Base-by-base conservation (phyloP, 2,113 vertebrate genomes). In the Otocyon megalotis region DNA sequence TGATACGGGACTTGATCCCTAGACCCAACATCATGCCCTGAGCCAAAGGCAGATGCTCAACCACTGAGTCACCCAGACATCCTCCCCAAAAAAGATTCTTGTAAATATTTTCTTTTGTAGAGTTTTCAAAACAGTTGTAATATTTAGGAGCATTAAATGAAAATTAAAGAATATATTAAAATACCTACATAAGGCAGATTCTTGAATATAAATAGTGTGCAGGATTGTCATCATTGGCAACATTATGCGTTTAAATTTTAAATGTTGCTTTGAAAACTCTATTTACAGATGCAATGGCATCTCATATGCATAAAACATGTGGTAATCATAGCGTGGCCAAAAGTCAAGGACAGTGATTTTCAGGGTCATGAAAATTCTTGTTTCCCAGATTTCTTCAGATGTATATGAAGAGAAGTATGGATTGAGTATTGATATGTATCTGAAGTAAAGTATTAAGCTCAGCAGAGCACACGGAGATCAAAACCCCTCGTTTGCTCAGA, bases 381-480 rank as follows among this genome's bases (percentile, higher is more conserved):
- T 84, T 97, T 28, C 50, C 76, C 82, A 1, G 13, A 37, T 88
- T 84, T 91, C 83, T 89, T 90, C 71, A 94, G 76, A 94, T n/a
- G 15, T 88, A 90, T 94, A 76, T 93, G 76, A 96, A 93, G 48
- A 63, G n/a, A 88, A 12, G 56, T 97, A 97, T 98, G 56, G 95
- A 98, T 95, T 94, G 90, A 87, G 65, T 96, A 98, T 97, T 91
- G 97, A 96, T 94, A 97, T 76, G 26, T 50, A 97, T 97, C 93
- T 96, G 79, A 35, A 96, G 69, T 83, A 20, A 95, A 90, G 91
- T 87, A 87, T 97, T 96, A 96, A 95, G 94, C 93, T 96, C 86
- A 65, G 54, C 86, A 93, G 62, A 97, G 95, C 89, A 86, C 80
- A 48, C 63, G 69, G 76, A 97, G 96, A 97, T 98, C 98, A 98